Evolutionary conservation across 1,140 invertebrate genomes (phyloP), one percentile per base, ranked within the genome.

Genomic region (Acromyrmex heyeri): DNA sequence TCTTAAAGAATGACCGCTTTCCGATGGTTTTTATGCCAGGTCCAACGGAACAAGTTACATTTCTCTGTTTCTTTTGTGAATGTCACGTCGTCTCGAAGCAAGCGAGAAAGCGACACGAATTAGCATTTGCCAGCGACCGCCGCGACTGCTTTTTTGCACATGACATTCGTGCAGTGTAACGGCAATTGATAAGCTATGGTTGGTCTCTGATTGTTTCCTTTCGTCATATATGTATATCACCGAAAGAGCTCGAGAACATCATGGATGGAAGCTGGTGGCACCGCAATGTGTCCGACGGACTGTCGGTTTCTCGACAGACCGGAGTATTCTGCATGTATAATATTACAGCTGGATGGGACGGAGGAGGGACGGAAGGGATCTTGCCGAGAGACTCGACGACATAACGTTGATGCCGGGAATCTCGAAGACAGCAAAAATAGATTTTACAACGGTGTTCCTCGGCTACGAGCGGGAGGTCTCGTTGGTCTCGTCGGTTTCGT

Each of bases 71-170:
- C 48, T 34, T 59, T 82, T 53, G 12, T 21, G 53, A 44, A 44
- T 82, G 21, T 59, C 34, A 18, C 65, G 34, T 53, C 18, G 53
- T 5, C 67, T 61, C 38, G 79, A 73, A 27, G 34, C 27, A 55
- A 67, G n/a, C 30, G 88, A 50, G 88, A 87, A 90, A 90, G 88
- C 77, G 85, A 77, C 67, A 86, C 87, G 70, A 86, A 86, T 86
- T 86, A 82, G 27, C 57, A 72, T 81, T 30, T 21, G 77, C 50
- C 73, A 7, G 14, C 12, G 53, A 44, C 27, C 24, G 53, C 57
- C 50, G 44, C 65, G 24, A 55, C 34, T 59, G 14, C 44, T 89
- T 86, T 64, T 48, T 86, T 59, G 48, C 69, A 27, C 44, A 12
- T 50, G 48, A 38, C 70, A 27, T 7, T 12, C 18, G 48, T 48